Evolutionary conservation across 2,113 vertebrate genomes (phyloP).

Genomic region (Cepphus grylle): DNA sequence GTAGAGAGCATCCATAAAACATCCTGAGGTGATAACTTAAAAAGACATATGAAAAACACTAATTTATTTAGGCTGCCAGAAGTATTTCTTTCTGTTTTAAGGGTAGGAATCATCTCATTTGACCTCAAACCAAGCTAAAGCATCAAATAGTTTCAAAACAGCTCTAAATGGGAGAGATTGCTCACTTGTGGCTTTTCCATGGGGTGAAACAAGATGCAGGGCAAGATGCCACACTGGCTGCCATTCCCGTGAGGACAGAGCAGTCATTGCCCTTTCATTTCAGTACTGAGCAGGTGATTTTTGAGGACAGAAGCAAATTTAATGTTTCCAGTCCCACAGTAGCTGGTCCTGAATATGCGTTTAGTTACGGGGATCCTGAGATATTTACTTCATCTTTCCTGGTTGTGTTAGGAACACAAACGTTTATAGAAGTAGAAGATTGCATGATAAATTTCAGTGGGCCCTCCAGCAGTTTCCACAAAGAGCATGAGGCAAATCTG

Average conservation of each 20-base stretch:
- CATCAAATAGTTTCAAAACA: not conserved
- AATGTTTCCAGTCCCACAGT: not conserved
- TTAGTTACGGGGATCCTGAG: not conserved
- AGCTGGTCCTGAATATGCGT: not conserved
- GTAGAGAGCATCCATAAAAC: not conserved
- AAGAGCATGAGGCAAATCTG: not conserved
- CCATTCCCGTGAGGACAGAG: not conserved
- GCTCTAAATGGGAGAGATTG: not conserved
- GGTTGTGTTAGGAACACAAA: not conserved
- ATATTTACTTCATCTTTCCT: not conserved
- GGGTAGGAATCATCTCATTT: not conserved
- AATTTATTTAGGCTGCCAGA: not conserved
- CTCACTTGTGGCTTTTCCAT: not conserved
- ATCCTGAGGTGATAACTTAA: constrained; percentile 41
- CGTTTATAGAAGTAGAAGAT: not conserved
- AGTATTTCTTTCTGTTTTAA: constrained; percentile 10
- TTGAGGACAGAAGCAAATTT: not conserved
- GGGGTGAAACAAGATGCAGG: not conserved
- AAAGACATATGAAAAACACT: constrained; percentile 11
- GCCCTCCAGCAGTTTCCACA: not conserved
- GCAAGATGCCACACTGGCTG: not conserved
- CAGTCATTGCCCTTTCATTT: not conserved
- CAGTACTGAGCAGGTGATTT: not conserved
- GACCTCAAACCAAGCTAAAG: not conserved
- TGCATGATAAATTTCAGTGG: not conserved